phyloP scores from a whole-genome alignment of 2,888 invertebrate species.

The Notodonta ziczac region DNA sequence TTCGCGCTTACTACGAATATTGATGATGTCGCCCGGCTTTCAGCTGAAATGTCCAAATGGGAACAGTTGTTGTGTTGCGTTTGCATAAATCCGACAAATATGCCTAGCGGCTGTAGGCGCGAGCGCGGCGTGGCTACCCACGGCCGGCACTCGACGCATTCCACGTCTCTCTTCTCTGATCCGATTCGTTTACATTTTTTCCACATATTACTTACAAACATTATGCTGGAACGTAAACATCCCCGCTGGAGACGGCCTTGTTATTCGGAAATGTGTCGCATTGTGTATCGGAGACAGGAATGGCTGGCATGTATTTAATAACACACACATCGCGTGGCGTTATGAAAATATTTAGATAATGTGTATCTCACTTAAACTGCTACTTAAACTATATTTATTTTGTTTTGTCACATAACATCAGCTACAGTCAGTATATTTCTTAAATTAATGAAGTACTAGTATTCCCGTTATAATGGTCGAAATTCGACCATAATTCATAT shows the following conservation, averaged over 20 bases:
- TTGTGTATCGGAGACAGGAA: slow-evolving; percentile 47
- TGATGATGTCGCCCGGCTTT: background rate
- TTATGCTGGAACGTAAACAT: slow-evolving; percentile 54
- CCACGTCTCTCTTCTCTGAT: slow-evolving; percentile 42
- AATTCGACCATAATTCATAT: too few relatives aligned
- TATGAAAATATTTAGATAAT: slow-evolving; percentile 4
- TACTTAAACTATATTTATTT: background rate
- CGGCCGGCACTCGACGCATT: slow-evolving; percentile 51
- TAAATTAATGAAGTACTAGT: too few relatives aligned
- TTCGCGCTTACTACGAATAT: background rate
- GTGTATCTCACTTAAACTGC: slow-evolving; percentile 1
- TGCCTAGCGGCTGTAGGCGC: background rate
- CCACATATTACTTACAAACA: slow-evolving; percentile 71
- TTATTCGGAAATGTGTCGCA: slow-evolving; percentile 54
- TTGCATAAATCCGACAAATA: background rate
- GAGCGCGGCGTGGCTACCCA: background rate
- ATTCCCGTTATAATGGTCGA: too few relatives aligned
- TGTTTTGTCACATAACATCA: background rate
- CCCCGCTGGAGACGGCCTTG: slow-evolving; percentile 42
- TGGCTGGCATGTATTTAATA: slow-evolving; percentile 44
- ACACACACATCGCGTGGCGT: slow-evolving; percentile 16
- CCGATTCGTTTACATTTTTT: slow-evolving; percentile 66
- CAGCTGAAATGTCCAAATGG: background rate
- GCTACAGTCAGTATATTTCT: too few relatives aligned
- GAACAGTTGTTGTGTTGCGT: background rate